Conservation (phyloP, 2,888 invertebrate genomes). For the Leucozona laternaria region DNA sequence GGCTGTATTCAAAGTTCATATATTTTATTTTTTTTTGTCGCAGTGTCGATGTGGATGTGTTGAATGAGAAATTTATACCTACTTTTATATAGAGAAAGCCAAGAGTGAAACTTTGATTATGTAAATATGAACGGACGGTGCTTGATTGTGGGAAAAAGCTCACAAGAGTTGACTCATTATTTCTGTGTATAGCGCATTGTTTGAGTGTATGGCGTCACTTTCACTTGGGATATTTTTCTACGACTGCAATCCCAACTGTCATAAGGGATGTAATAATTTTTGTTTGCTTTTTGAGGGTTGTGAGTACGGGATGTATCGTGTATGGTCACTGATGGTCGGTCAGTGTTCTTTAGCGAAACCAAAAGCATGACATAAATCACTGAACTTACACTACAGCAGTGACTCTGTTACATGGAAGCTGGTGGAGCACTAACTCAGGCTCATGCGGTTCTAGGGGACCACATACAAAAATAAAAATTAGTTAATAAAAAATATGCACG, state of each 20-base stretch:
- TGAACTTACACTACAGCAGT: slow-evolving; percentile 1
- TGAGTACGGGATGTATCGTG: slow-evolving; percentile 6
- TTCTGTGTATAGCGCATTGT: background rate
- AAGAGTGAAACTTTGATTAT: slow-evolving; percentile 59
- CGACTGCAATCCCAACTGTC: slow-evolving; percentile 5
- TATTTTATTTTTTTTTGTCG: background rate
- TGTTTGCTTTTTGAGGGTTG: slow-evolving; percentile 13
- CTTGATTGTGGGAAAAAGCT: slow-evolving; percentile 61
- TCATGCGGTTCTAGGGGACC: no score
- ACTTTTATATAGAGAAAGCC: slow-evolving; percentile 39
- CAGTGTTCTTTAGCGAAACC: slow-evolving; percentile 70
- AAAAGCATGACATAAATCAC: slow-evolving; percentile 38
- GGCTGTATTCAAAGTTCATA: slow-evolving; percentile 11
- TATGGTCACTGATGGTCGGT: slow-evolving; percentile 53
- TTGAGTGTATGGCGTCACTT: slow-evolving; percentile 44
- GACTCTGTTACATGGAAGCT: background rate
- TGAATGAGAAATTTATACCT: slow-evolving; percentile 11
- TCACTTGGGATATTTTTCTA: slow-evolving; percentile 48
- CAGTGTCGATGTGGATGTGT: slow-evolving; percentile 5
- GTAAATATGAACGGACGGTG: slow-evolving; percentile 45
- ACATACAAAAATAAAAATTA: no score
- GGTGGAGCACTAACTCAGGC: background rate
- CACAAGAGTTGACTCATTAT: background rate
- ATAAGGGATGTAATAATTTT: slow-evolving; percentile 21
- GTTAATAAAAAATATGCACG: no score